Base-by-base conservation (phyloP, 2,888 invertebrate genomes). In the Aporophyla lueneburgensis region DNA sequence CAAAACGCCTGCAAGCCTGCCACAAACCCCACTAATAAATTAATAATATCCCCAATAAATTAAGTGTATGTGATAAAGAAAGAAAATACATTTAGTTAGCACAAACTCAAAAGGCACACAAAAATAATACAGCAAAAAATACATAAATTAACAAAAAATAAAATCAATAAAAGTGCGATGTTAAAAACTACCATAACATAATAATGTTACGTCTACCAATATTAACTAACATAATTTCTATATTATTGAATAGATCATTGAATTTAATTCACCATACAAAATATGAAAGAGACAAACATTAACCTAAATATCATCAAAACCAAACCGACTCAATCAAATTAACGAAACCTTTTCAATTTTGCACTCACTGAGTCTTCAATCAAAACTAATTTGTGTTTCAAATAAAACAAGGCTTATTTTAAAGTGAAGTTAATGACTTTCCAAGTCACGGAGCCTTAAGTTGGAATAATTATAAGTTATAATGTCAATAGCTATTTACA, bases 351-450 rank as follows among this genome's bases (percentile, higher is more conserved):
- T 78, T 81, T 70, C 73, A 78, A 81, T 79, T 79, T 67, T 66
- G 76, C 58, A 82, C 59, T 63, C 63, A 69, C 66, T 59, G 61
- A 62, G 2, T 46, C 61, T 80, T 80, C 51, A 65, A 80, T 84
- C 65, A 81, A 71, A 81, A 74, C 80, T 65, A 69, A 80, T 84
- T 84, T 84, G 71, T 83, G 12, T 73, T 69, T 58, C 54, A 40
- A 71, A 82, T 84, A 69, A 78, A 75, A 54, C 27, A 71, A 68
- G 16, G 19, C 40, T 46, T 33, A 78, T 69, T 84, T 69, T 27
- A 80, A 80, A 68, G 21, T 58, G n/a, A 71, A 61, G 33, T 65
- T 75, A 75, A 82, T 68, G 71, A 80, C 62, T 84, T 84, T 74
- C 33, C 27, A 61, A 84, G 75, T 68, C 70, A 80, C 68, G 53